These are phyloP conservation scores for Sepiola atlantica DNA, from an alignment of 2,888 invertebrate genomes.

Conservation along the genomic window DNA sequence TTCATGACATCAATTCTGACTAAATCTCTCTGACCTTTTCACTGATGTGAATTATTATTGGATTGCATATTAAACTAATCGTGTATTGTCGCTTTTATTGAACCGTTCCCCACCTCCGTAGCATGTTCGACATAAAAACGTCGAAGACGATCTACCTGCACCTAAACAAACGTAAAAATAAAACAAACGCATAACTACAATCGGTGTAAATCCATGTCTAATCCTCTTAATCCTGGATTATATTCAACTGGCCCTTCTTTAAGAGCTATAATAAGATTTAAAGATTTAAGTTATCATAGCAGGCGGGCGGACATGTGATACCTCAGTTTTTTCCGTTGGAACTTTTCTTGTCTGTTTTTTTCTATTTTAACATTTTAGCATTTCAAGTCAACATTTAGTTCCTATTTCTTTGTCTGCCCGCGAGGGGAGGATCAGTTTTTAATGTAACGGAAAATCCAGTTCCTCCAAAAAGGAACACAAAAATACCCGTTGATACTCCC, in stretches of 20 bases:
- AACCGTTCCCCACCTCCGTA: not conserved
- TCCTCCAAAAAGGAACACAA: too few species aligned
- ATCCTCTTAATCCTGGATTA: not conserved
- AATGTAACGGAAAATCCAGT: too few species aligned
- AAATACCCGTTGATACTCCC: too few species aligned
- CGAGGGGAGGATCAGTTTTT: too few species aligned
- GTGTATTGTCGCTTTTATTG: not conserved
- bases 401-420: too few species aligned
- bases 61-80: not conserved
- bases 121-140: not conserved
- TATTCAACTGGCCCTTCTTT: not conserved
- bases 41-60: not conserved
- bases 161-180: not conserved
- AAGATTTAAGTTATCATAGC: not conserved
- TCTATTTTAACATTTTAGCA: not conserved
- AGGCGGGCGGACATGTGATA: not conserved
- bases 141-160: not conserved
- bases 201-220: not conserved
- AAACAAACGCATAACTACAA: not conserved
- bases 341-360: not conserved
- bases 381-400: not conserved
- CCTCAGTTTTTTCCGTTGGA: not conserved
- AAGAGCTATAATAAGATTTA: not conserved
- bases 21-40: not conserved
- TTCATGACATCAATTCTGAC: not conserved